phyloP scores from a whole-genome alignment of 1,140 invertebrate genomes.

The Tetranychus cinnabarinus region DNA sequence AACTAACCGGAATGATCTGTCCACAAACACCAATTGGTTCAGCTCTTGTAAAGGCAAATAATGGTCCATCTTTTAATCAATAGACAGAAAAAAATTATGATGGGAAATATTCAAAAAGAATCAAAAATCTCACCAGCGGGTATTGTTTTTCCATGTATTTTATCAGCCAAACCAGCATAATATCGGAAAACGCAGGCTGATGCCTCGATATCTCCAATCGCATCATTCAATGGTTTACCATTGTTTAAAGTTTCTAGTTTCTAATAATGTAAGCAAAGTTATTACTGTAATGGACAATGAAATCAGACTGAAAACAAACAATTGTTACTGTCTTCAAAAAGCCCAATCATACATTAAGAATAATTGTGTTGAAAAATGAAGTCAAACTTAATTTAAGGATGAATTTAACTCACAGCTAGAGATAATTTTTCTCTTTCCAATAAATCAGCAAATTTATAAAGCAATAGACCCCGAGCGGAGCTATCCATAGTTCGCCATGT shows the following conservation, averaged over 20 bases:
- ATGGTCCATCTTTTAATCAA: conserved; percentile 18
- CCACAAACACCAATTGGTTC: conserved; percentile 27
- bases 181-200: conserved; percentile 41
- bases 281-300: no score
- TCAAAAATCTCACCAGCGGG: conserved; percentile 23
- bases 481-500: conserved; percentile 78
- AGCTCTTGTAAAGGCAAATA: conserved; percentile 26
- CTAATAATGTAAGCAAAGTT: not conserved
- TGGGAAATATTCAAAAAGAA: conserved; percentile 11
- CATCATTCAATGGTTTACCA: conserved; percentile 49
- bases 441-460: conserved; percentile 28
- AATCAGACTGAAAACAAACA: no score
- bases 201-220: conserved; percentile 37
- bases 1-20: conserved; percentile 26
- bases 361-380: no score
- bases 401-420: conserved; percentile 25
- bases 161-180: conserved; percentile 75
- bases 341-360: no score
- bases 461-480: conserved; percentile 46
- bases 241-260: conserved; percentile 53
- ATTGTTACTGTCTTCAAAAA: no score
- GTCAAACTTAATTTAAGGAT: no score
- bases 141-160: conserved; percentile 20
- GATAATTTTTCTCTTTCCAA: conserved; percentile 50
- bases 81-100: conserved; percentile 23